A percentile compares a stretch with the other conserved stretches of the same genome.
Evolutionary conservation across 1,140 invertebrate species (phyloP).

Genomic region (Ganaspis sp.): DNA sequence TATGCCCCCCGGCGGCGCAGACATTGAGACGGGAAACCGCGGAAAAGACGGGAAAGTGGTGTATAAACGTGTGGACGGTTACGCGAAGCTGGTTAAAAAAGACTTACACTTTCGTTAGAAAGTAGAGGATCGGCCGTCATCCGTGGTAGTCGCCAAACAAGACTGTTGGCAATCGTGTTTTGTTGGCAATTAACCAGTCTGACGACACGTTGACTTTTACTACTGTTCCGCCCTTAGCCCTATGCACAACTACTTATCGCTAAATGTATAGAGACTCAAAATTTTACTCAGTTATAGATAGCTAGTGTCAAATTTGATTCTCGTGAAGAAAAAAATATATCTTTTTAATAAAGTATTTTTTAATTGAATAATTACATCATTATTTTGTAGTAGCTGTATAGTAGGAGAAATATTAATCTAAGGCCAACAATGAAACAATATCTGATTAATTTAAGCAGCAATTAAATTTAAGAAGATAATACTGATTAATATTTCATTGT

Average conservation of each 20-base stretch:
- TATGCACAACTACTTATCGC: not conserved
- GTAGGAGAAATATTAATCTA: too few species aligned
- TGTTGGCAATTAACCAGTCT: not conserved
- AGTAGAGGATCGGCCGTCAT: constrained; percentile 71
- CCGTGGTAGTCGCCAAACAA: constrained; percentile 59
- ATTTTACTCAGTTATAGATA: too few species aligned
- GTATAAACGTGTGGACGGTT: constrained; percentile 62
- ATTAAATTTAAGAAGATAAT: too few species aligned
- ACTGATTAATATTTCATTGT: too few species aligned
- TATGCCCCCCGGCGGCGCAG: not conserved
- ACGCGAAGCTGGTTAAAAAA: constrained; percentile 69
- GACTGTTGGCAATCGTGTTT: constrained; percentile 14
- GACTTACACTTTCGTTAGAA: constrained; percentile 76
- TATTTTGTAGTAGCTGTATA: too few species aligned
- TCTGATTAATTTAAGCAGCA: too few species aligned
- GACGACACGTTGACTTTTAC: not conserved
- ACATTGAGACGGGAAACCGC: constrained; percentile 63
- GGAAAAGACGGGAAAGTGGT: constrained; percentile 67
- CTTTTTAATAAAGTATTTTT: too few species aligned
- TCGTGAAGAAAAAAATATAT: too few species aligned
- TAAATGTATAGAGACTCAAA: too few species aligned
- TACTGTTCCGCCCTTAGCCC: not conserved
- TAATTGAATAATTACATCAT: too few species aligned
- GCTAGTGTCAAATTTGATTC: too few species aligned
- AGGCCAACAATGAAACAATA: too few species aligned